Conservation (phyloP, 2,113 vertebrate genomes). For the Excalfactoria chinensis region DNA sequence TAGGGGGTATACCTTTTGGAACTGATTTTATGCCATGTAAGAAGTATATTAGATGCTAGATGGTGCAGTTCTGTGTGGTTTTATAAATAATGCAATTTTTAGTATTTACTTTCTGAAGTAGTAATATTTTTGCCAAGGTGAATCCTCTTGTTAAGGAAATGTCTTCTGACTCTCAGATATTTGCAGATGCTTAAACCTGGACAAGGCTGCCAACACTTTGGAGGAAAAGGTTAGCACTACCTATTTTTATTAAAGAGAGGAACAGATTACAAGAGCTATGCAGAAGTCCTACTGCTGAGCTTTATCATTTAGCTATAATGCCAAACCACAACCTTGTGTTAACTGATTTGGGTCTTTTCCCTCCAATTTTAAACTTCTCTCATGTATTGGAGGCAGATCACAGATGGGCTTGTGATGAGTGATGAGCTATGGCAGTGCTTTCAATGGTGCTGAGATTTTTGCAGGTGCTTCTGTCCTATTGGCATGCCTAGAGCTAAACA, state of each 20-base stretch:
- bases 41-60: neutral
- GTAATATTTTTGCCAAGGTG: neutral
- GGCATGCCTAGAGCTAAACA: neutral
- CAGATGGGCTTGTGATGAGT: neutral
- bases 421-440: neutral
- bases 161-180: neutral
- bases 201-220: neutral
- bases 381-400: neutral
- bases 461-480: neutral
- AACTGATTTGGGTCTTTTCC: neutral
- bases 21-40: neutral
- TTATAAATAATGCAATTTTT: neutral
- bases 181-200: neutral
- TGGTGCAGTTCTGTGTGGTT: neutral
- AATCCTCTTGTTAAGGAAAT: neutral
- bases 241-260: neutral
- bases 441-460: neutral
- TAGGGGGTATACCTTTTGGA: neutral
- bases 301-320: rapidly evolving
- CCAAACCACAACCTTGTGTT: neutral
- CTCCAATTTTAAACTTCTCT: neutral
- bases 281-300: neutral
- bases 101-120: neutral
- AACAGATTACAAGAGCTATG: neutral
- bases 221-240: neutral